Conservation (phyloP, 1,140 invertebrate species). For the Monochamus saltuarius region DNA sequence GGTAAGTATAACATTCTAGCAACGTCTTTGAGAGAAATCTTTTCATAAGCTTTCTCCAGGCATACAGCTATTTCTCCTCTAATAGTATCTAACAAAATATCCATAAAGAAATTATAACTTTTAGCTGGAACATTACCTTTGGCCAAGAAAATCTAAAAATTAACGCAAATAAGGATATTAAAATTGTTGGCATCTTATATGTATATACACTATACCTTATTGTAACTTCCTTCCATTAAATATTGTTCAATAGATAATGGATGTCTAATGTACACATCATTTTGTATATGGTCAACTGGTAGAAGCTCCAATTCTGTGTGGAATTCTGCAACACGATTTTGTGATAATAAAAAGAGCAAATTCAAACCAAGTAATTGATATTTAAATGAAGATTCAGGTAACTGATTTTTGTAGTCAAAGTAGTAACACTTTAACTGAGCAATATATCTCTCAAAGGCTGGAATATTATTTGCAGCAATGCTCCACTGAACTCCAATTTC, state of each 20-base stretch:
- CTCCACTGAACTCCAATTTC: constrained; percentile 97
- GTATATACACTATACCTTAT: constrained; percentile 68
- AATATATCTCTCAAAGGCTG: constrained; percentile 86
- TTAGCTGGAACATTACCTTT: constrained; percentile 94
- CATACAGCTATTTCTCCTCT: constrained; percentile 95
- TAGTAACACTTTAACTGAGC: constrained; percentile 97
- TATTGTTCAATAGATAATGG: constrained; percentile 96
- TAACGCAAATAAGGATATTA: not conserved
- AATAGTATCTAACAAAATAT: constrained; percentile 93
- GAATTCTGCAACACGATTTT: constrained; percentile 97
- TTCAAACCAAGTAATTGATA: constrained; percentile 95
- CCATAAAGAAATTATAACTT: constrained; percentile 96
- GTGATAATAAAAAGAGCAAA: constrained; percentile 91
- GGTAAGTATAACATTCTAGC: constrained; percentile 86
- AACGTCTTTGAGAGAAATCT: constrained; percentile 85
- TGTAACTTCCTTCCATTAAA: constrained; percentile 99
- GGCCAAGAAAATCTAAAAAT: constrained; percentile 72
- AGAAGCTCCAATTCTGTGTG: constrained; percentile 96
- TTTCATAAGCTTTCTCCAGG: constrained; percentile 94
- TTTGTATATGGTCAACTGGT: constrained; percentile 89
- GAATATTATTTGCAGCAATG: constrained; percentile 87
- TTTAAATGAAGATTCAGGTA: constrained; percentile 92
- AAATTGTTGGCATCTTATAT: too few relatives aligned
- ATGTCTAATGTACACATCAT: constrained; percentile 93
- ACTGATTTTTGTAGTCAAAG: constrained; percentile 87